phyloP scores from a whole-genome alignment of 2,888 invertebrate species.

The Argyra leucocephala region DNA sequence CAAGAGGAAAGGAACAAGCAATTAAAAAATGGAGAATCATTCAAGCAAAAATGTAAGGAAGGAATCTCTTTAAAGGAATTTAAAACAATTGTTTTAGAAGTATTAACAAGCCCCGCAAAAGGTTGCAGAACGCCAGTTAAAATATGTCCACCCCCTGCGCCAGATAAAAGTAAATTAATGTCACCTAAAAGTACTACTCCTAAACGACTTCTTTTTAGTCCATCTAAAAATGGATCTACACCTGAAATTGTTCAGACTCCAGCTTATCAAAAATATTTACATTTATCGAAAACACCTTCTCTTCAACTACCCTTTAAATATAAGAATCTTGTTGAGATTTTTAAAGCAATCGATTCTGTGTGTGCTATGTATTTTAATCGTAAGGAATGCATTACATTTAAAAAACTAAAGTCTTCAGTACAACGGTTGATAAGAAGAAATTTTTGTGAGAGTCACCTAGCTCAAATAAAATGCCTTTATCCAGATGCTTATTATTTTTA shows the following conservation, averaged over 20 bases:
- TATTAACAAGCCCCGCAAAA: constrained; percentile 63
- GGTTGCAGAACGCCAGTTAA: constrained; percentile 56
- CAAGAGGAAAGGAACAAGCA: constrained; percentile 39
- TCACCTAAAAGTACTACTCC: constrained; percentile 54
- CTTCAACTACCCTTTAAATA: constrained; percentile 77
- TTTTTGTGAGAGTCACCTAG: constrained; percentile 65
- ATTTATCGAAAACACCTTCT: constrained; percentile 47
- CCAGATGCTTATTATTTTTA: constrained; percentile 69
- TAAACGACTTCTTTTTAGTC: constrained; percentile 54
- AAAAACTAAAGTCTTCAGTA: constrained; percentile 76
- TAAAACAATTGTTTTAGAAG: constrained; percentile 65
- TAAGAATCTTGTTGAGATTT: constrained; percentile 69
- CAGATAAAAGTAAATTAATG: constrained; percentile 48
- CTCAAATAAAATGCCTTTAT: constrained; percentile 71
- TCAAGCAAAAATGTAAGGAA: constrained; percentile 24
- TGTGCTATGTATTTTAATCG: constrained; percentile 76
- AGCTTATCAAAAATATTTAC: constrained; percentile 63
- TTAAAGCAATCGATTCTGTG: constrained; percentile 76
- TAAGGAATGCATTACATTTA: constrained; percentile 77
- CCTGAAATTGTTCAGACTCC: constrained; percentile 47
- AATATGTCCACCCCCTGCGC: constrained; percentile 37
- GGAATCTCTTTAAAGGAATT: constrained; percentile 54
- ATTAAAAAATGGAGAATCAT: constrained; percentile 31
- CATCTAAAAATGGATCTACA: constrained; percentile 50
- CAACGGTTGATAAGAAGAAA: constrained; percentile 77